Evolutionary conservation across 2,797 vertebrate genomes (phyloP).

Genomic region (Pogoniulus pusillus): DNA sequence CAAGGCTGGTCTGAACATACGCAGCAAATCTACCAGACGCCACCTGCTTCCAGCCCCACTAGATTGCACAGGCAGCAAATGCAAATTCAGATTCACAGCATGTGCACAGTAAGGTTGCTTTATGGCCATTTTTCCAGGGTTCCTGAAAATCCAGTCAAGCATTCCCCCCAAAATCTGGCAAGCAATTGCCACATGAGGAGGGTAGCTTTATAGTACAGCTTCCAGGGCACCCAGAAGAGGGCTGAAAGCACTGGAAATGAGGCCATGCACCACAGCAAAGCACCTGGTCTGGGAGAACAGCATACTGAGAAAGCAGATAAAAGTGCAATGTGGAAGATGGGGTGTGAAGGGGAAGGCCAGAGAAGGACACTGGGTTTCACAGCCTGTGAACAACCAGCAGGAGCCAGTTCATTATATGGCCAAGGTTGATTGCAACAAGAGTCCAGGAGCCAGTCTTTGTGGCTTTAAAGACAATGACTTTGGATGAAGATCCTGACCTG

Average conservation of each 20-base stretch:
- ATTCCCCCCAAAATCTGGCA: background rate
- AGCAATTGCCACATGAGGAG: rapidly evolving
- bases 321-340: background rate
- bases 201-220: background rate
- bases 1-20: background rate
- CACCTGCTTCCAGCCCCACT: background rate
- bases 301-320: background rate
- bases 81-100: background rate
- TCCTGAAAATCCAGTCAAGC: background rate
- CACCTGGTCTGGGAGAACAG: background rate
- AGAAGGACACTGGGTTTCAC: background rate
- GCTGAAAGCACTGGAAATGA: background rate
- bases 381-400: background rate
- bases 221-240: background rate
- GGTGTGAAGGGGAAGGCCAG: background rate
- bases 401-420: background rate
- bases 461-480: background rate
- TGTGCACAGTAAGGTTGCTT: background rate
- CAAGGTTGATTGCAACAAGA: no score
- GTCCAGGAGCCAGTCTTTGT: background rate
- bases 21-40: background rate
- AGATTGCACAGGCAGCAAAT: slow-evolving; percentile 14
- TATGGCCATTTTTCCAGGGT: background rate
- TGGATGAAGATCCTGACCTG: background rate
- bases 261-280: background rate